Base-by-base conservation (phyloP, 2,113 vertebrate species). In the Callaeas wilsoni region DNA sequence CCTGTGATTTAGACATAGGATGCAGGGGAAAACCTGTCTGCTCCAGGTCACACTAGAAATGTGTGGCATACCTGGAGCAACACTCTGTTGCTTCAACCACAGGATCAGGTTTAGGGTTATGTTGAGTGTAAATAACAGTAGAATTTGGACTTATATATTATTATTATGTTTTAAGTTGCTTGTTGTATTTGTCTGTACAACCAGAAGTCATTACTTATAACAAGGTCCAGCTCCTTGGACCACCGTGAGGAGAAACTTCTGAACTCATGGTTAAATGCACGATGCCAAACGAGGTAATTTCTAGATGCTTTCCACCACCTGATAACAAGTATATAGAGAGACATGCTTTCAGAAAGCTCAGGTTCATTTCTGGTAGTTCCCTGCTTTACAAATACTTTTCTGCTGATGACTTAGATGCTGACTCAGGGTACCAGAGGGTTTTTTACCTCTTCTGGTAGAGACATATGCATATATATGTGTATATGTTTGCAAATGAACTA, bases 1-100 rank as follows among this genome's bases (percentile, higher is more conserved):
- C 16, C 13, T 0, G 0, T 6, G 16, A 56, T 12, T 68, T 20
- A 25, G 41, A 3, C 0, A 1, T 1, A 35, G 35, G 20, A 13
- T 56, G 13, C 39, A 68, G 27, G 39, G 52, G 30, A 44, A 65
- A 20, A 85, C 55, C 50, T 83, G 37, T 13, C 37, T 71, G 33
- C 37, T 49, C 27, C 13, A 62, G 41, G n/a, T 73, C 74, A n/a
- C 23, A 14, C 9, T 49, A 77, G 56, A 89, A 55, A 76, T 42
- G 33, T 18, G 39, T 53, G 52, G 32, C 23, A 46, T 16, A 17
- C 16, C 20, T 4, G 5, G 27, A 80, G 23, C 20, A 33, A 16
- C 1, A 3, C 26, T 46, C 37, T 6, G 2, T 5, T 69, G 23
- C 37, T 90, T 89, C 56, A 42, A 37, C 17, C 16, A 11, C 19